Base-by-base conservation (phyloP, 2,797 vertebrate species). In the Prunella strophiata region DNA sequence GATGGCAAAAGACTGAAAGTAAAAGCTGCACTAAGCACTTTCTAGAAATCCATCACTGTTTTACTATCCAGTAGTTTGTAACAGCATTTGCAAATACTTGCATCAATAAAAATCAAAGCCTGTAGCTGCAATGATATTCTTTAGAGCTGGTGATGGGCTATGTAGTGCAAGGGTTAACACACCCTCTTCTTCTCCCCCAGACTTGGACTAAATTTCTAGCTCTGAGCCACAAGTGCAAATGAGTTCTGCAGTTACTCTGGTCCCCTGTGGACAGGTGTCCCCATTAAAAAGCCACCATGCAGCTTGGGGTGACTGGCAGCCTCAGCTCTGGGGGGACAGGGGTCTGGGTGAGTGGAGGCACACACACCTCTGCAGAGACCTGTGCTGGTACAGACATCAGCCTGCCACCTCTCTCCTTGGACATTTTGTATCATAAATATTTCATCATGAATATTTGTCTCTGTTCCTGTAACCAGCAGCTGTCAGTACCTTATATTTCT, bases 11-110 rank as follows among this genome's bases (percentile, higher is more conserved):
- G 20, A 93, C 70, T 47, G 20, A 82, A 73, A 74, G n/a, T n/a
- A 54, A 82, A 86, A 62, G 82, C 30, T 61, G 15, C 71, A 59
- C 52, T 78, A 90, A 86, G 13, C 19, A 47, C 32, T 54, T 93
- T 77, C 63, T 62, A 92, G 94, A 97, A 93, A 61, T 54, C 52
- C 79, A 65, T 80, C 36, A 36, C 34, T 61, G 13, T 77, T 94
- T 88, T 34, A 50, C 73, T 85, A 51, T 36, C 21, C 63, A 18
- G 40, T 38, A 68, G 29, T 92, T 94, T 38, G 13, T 72, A 94
- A 78, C 54, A 89, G 16, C 76, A 58, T 45, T 90, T 93, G 45
- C 12, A 79, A 63, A 59, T 88, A 65, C 72, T 78, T 92, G 59
- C 75, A 58, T 61, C 17, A 13, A 34, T 45, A 88, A 75, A 74